Evolutionary conservation across 2,888 invertebrate genomes (phyloP).

Genomic region (Orthosia cruda): DNA sequence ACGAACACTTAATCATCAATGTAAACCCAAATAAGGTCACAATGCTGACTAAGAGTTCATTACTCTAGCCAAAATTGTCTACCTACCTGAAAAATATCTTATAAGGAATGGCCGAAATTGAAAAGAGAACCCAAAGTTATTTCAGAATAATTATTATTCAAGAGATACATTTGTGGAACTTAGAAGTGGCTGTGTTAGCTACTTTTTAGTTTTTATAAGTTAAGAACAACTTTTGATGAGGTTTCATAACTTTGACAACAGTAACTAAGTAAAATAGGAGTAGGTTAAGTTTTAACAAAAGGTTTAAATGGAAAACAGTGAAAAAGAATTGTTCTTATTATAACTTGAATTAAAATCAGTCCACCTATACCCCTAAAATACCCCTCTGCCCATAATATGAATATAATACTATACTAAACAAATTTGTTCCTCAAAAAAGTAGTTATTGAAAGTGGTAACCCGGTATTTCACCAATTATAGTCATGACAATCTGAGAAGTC

Average conservation of each 20-base stretch:
- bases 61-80: constrained; percentile 31
- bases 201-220: neutral
- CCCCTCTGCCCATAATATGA: too few relatives aligned
- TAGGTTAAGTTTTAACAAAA: neutral
- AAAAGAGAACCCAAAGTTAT: neutral
- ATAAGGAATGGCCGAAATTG: neutral
- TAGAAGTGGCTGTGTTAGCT: too few relatives aligned
- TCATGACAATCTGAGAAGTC: too few relatives aligned
- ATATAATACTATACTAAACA: too few relatives aligned
- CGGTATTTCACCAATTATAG: too few relatives aligned
- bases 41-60: constrained; percentile 39
- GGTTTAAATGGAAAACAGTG: neutral
- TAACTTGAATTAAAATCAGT: too few relatives aligned
- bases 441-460: too few relatives aligned
- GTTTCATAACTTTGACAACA: neutral
- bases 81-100: neutral
- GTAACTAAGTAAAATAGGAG: neutral
- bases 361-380: too few relatives aligned
- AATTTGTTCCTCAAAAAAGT: too few relatives aligned
- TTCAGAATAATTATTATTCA: neutral
- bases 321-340: too few relatives aligned
- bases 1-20: constrained; percentile 37
- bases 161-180: too few relatives aligned
- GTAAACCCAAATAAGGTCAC: constrained; percentile 32
- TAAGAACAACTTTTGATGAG: too few relatives aligned